Base-by-base conservation (phyloP, 2,113 vertebrate genomes). In the Marmota monax region DNA sequence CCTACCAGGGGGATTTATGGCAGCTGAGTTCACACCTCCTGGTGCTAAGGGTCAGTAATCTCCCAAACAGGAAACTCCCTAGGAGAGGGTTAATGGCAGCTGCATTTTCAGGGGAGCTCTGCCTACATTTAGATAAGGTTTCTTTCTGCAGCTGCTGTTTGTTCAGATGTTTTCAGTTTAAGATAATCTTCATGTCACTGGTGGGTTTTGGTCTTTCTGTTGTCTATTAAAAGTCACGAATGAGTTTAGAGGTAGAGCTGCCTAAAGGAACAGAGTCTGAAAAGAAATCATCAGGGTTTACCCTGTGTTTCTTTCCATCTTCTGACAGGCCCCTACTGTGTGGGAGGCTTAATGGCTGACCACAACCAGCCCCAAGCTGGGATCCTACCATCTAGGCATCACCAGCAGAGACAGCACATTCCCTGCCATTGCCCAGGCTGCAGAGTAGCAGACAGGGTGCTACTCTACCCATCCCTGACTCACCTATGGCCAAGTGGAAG, bases 111-210 rank as follows among this genome's bases (percentile, higher is more conserved):
- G 67, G 48, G 45, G 84, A 42, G 78, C 51, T 94, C 86, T 85
- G 72, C 69, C 73, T 82, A 51, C 53, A n/a, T 96, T 95, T 91
- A 92, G 83, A 88, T 88, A 97, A 88, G 53, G 53, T 93, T 97
- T 85, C 78, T 83, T 88, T 96, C 84, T 76, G 87, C 7, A 92
- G 48, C 84, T 96, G 92, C 56, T 96, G 76, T 92, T 97, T 97
- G 78, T 95, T 95, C 87, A 96, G 90, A 95, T 96, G 84, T 95
- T 95, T 96, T 92, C 80, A 76, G 23, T 90, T 96, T 92, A 89
- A 92, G 88, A 63, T 87, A 84, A 93, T 84, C 56, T 72, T 93
- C 70, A 79, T 92, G 76, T 76, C 42, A 63, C 74, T 93, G 85
- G 53, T 94, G 69, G 29, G 34, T 58, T 83, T 93, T 58, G n/a